Evolutionary conservation across 2,113 vertebrate species (phyloP).

Genomic region (Melozone crissalis): DNA sequence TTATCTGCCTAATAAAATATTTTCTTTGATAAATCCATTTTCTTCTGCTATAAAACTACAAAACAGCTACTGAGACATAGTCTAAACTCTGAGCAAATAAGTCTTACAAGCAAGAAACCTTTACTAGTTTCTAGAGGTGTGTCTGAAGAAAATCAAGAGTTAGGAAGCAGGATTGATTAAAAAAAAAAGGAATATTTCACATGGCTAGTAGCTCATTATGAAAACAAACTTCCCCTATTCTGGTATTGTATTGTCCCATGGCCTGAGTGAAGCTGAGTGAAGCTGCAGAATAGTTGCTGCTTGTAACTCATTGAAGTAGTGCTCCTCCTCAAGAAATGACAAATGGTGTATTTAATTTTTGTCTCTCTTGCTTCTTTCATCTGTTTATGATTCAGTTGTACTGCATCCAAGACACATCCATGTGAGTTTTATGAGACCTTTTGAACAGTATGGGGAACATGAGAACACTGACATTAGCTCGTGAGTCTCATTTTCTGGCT

Average conservation of each 20-base stretch:
- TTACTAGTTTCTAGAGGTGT: neutral
- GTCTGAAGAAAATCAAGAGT: neutral
- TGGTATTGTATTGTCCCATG: neutral
- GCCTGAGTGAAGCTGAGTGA: neutral
- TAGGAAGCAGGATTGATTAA: neutral
- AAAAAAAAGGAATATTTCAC: neutral
- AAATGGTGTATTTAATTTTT: neutral
- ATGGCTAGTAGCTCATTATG: neutral
- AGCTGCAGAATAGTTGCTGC: neutral
- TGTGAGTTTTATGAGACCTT: neutral
- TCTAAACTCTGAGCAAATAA: neutral
- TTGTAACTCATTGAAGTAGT: neutral
- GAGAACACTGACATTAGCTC: neutral
- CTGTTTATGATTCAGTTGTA: neutral
- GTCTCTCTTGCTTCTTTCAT: neutral
- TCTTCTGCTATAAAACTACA: neutral
- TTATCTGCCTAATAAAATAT: neutral
- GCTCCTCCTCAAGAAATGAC: neutral
- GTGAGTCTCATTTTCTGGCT: neutral
- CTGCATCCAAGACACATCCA: neutral
- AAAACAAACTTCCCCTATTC: neutral
- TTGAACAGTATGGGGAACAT: neutral
- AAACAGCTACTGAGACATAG: neutral
- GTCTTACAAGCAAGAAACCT: neutral
- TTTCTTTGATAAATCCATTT: neutral